These are phyloP conservation scores for Channa striata DNA, from an alignment of 2,797 vertebrate species.

Conservation along the genomic window DNA sequence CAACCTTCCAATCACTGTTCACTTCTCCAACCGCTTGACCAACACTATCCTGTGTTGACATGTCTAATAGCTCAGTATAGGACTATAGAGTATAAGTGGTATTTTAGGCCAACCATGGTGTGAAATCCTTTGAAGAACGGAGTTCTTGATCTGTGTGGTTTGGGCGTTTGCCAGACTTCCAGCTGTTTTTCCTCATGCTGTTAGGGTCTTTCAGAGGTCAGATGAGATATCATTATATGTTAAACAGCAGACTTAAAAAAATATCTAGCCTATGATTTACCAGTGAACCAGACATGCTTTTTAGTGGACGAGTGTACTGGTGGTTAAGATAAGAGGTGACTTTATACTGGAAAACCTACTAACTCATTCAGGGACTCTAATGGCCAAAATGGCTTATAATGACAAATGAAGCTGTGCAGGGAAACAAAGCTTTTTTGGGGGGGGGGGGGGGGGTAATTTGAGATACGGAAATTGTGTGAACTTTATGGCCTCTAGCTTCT, in stretches of 20 bases:
- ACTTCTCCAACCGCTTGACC: too few species aligned
- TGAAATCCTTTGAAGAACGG: neutral
- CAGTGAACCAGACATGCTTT: constrained; percentile 32
- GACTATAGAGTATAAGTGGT: too few species aligned
- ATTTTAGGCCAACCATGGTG: neutral
- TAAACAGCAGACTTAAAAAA: constrained; percentile 29
- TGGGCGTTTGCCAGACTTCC: constrained; percentile 38
- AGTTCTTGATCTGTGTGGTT: constrained; percentile 18
- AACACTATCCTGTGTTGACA: too few species aligned
- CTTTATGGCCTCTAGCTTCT: neutral
- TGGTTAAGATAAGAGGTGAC: constrained; percentile 29
- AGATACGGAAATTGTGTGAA: constrained; percentile 11
- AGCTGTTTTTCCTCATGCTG: constrained; percentile 29
- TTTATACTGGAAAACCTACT: constrained; percentile 21
- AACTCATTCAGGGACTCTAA: neutral
- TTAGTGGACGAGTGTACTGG: constrained; percentile 27
- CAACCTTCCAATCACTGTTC: too few species aligned
- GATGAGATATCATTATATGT: constrained; percentile 25
- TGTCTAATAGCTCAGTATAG: too few species aligned
- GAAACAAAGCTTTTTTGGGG: neutral
- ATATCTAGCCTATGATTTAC: constrained; percentile 18
- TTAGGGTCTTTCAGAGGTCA: constrained; percentile 33
- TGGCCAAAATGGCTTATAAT: constrained; percentile 24
- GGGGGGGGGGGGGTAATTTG: constrained; percentile 10
- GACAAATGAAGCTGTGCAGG: neutral